phyloP scores from a whole-genome alignment of 2,888 invertebrate genomes.

The Cephus runcator region DNA sequence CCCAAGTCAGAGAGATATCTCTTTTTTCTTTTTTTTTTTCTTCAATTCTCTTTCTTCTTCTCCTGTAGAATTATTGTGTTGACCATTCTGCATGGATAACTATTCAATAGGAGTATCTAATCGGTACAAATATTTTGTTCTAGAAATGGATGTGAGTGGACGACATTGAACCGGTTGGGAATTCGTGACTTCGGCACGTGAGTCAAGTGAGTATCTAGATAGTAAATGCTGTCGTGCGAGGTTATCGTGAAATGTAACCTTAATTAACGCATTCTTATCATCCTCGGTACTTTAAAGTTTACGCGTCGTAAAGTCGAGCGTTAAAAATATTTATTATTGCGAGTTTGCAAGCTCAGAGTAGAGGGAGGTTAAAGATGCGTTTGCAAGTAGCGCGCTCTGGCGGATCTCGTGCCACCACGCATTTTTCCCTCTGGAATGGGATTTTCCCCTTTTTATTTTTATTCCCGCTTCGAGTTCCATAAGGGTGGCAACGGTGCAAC shows the following conservation, averaged over 20 bases:
- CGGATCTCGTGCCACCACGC: background rate
- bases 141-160: background rate
- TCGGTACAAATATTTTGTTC: background rate
- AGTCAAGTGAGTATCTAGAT: background rate
- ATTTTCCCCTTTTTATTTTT: background rate
- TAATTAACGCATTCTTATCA: conserved; percentile 25
- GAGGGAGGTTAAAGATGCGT: background rate
- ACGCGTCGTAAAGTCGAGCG: conserved; percentile 25
- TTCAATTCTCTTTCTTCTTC: background rate
- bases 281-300: conserved; percentile 27
- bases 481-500: conserved; percentile 8
- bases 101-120: background rate
- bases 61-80: background rate
- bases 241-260: conserved; percentile 32
- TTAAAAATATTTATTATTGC: background rate
- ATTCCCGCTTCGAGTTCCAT: conserved; percentile 13
- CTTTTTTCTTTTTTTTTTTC: background rate
- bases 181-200: background rate
- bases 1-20: background rate
- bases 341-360: background rate
- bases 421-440: background rate
- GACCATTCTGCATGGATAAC: background rate
- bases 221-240: background rate
- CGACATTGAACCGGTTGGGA: background rate
- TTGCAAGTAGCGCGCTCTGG: background rate